These are phyloP conservation scores for Nephrotoma flavescens DNA, from an alignment of 2,888 invertebrate genomes.

Conservation along the genomic window DNA sequence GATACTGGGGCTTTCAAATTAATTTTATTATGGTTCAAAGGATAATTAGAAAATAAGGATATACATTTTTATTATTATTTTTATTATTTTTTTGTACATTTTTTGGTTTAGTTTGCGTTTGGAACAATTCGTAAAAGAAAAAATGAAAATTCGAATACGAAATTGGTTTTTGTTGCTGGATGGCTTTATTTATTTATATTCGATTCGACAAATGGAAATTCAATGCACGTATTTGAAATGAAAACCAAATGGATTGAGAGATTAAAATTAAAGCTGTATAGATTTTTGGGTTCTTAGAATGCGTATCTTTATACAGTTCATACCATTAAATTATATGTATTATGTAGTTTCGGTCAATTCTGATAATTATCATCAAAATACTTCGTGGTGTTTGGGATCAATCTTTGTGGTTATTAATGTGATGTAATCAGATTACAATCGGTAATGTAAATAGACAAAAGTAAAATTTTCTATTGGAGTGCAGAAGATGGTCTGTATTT, in stretches of 20 bases:
- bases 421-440: no score
- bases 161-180: background rate
- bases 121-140: background rate
- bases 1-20: background rate
- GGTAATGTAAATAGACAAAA: no score
- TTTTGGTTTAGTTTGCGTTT: background rate
- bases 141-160: background rate
- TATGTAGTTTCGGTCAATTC: no score
- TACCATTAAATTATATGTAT: no score
- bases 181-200: background rate
- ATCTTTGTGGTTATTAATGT: no score
- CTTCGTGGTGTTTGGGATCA: no score
- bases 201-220: background rate
- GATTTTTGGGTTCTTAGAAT: background rate
- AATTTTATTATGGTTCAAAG: background rate
- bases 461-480: no score
- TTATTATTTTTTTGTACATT: background rate
- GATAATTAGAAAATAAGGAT: background rate
- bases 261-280: background rate
- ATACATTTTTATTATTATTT: background rate
- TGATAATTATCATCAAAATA: no score
- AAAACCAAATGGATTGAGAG: background rate
- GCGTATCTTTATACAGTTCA: no score
- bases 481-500: no score
- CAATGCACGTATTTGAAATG: background rate